Evolutionary conservation across 2,113 vertebrate species (phyloP).

Genomic region (Ammodytes marinus): DNA sequence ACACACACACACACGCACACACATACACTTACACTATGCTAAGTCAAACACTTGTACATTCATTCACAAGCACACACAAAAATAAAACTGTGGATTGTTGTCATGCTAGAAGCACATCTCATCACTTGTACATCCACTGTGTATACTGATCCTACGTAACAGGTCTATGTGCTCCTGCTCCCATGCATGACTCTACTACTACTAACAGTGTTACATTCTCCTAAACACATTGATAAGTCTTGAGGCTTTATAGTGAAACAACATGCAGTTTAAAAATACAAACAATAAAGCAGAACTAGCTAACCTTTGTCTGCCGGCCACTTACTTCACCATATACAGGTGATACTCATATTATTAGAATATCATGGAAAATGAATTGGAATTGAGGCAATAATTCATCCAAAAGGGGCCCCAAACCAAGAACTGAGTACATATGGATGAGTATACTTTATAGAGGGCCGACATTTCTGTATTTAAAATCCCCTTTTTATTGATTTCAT

Average conservation of each 20-base stretch:
- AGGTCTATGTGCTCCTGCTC: background rate
- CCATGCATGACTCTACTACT: background rate
- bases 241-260: background rate
- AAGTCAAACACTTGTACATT: conserved; percentile 17
- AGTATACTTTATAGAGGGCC: no score
- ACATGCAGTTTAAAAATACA: background rate
- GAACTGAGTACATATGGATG: no score
- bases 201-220: background rate
- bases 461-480: no score
- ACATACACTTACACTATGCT: background rate
- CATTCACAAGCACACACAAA: background rate
- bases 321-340: background rate
- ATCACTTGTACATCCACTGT: background rate
- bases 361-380: no score
- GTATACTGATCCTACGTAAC: conserved; percentile 3
- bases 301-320: background rate
- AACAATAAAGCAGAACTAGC: background rate
- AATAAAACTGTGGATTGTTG: conserved; percentile 39
- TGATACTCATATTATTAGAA: no score
- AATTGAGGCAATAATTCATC: no score
- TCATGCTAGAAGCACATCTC: conserved; percentile 30
- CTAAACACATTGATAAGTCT: no score
- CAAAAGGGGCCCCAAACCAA: no score
- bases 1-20: conserved; percentile 19
- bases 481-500: no score